phyloP scores from a whole-genome alignment of 2,797 vertebrate species.

The Loriculus beryllinus region DNA sequence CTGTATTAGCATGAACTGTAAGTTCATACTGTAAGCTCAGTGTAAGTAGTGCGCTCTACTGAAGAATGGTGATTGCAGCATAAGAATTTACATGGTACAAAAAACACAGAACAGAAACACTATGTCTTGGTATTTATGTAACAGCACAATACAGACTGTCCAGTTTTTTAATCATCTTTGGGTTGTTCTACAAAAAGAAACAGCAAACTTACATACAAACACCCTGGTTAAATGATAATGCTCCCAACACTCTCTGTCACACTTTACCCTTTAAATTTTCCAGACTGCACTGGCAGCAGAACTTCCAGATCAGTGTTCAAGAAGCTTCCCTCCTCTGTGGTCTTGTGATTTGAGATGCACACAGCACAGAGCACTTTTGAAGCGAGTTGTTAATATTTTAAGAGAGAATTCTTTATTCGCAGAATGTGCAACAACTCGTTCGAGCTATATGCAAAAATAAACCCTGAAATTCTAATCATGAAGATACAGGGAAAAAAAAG shows the following conservation, averaged over 20 bases:
- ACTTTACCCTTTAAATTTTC: not conserved
- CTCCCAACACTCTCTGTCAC: not conserved
- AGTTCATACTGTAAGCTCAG: not conserved
- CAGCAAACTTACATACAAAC: not conserved
- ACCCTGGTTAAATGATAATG: not conserved
- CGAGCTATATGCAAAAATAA: slow-evolving; percentile 24
- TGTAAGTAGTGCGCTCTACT: not conserved
- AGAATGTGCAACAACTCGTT: not conserved
- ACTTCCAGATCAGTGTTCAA: not conserved
- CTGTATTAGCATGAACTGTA: not conserved
- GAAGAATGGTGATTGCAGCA: not conserved
- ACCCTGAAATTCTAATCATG: not conserved
- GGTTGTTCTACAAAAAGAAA: not conserved
- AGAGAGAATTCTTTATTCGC: slow-evolving; percentile 43
- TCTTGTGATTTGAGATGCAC: slow-evolving; percentile 46
- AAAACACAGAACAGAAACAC: not conserved
- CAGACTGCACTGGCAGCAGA: not conserved
- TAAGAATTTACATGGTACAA: not conserved
- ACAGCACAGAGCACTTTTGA: slow-evolving; percentile 26
- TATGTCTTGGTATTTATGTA: not conserved
- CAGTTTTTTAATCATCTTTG: not conserved
- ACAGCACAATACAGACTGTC: not conserved
- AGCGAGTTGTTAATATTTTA: slow-evolving; percentile 49
- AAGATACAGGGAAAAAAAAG: not conserved
- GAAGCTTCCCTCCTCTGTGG: not conserved